Conservation (phyloP, 2,797 vertebrate species). For the Scolopax bukidnonensis region DNA sequence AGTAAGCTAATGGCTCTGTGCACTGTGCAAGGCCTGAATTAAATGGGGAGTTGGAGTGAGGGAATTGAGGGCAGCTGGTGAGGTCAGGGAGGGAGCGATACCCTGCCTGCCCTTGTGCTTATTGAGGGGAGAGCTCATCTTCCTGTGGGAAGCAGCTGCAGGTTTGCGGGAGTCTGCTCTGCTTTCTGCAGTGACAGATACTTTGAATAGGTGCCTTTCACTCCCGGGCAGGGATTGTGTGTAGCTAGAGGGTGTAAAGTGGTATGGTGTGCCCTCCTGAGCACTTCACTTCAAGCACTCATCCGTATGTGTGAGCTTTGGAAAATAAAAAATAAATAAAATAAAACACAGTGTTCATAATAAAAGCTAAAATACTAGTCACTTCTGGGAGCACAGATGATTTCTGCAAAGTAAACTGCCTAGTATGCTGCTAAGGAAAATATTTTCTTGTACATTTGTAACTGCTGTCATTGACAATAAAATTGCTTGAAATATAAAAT, state of each 20-base stretch:
- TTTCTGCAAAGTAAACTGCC: neutral
- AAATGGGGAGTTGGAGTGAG: accelerated
- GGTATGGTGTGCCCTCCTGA: neutral
- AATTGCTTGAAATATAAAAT: conserved; percentile 67
- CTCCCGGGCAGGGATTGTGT: neutral
- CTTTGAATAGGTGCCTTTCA: neutral
- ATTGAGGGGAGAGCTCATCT: neutral
- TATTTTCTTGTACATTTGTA: conserved; percentile 37
- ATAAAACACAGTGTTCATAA: neutral
- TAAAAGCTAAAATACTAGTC: neutral
- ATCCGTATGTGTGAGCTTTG: accelerated
- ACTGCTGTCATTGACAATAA: conserved; percentile 56
- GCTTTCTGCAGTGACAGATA: accelerated
- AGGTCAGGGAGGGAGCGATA: neutral
- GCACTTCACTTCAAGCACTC: neutral
- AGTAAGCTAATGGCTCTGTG: neutral
- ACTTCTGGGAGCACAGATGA: neutral
- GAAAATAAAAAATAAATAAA: neutral
- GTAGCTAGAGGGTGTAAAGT: neutral
- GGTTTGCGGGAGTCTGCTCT: accelerated
- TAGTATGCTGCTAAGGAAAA: conserved; percentile 13
- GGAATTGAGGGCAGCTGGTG: neutral
- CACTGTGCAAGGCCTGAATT: neutral
- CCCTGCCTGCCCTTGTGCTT: neutral
- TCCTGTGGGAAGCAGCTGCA: accelerated